phyloP scores from a whole-genome alignment of 1,140 invertebrate genomes.

The Drosophila obscura region DNA sequence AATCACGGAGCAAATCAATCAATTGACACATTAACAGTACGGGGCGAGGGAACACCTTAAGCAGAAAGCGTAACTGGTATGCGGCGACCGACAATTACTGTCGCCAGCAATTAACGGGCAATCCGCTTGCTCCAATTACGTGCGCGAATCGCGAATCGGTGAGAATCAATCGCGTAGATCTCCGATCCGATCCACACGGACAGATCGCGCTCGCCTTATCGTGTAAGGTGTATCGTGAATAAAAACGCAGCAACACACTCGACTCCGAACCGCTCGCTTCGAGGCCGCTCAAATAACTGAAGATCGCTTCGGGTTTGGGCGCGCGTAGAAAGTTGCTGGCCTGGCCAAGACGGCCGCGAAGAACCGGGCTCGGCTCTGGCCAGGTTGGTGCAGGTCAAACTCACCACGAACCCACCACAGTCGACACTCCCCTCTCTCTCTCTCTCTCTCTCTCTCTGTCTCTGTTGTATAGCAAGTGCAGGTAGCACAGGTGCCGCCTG shows the following conservation, averaged over 20 bases:
- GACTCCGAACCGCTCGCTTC: slow-evolving; percentile 49
- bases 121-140: slow-evolving; percentile 83
- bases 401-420: slow-evolving; percentile 59
- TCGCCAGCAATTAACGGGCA: slow-evolving; percentile 72
- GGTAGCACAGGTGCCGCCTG: slow-evolving; percentile 39
- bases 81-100: slow-evolving; percentile 58
- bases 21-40: slow-evolving; percentile 73
- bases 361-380: slow-evolving; percentile 30
- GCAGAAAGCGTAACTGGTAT: slow-evolving; percentile 31
- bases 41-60: slow-evolving; percentile 27
- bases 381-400: slow-evolving; percentile 78
- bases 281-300: slow-evolving; percentile 62
- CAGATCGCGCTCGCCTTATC: too few relatives aligned
- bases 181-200: too few relatives aligned
- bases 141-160: slow-evolving; percentile 56
- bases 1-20: slow-evolving; percentile 53
- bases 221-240: too few relatives aligned
- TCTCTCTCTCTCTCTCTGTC: slow-evolving; percentile 10
- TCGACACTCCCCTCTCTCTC: slow-evolving; percentile 6
- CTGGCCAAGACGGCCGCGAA: slow-evolving; percentile 39
- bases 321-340: slow-evolving; percentile 60
- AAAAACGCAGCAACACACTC: slow-evolving; percentile 9
- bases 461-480: slow-evolving; percentile 21
- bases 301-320: slow-evolving; percentile 13
- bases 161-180: slow-evolving; percentile 19